phyloP scores from a whole-genome alignment of 2,113 vertebrate species.

The Scophthalmus maximus region DNA sequence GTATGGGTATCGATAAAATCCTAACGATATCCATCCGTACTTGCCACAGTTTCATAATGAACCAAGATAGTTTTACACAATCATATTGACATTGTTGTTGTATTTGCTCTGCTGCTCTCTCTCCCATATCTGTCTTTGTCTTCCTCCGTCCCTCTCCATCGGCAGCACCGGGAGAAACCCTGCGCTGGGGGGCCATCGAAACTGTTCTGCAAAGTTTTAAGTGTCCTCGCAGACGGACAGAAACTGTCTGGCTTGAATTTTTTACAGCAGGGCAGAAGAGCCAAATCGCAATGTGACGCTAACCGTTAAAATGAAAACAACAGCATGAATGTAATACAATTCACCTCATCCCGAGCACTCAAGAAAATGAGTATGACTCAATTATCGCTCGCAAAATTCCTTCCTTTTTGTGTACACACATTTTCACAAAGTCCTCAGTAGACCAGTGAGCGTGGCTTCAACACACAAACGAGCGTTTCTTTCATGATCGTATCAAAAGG shows the following conservation, averaged over 20 bases:
- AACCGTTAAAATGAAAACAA: conserved; percentile 1
- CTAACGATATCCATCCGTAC: too few relatives aligned
- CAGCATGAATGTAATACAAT: conserved; percentile 9
- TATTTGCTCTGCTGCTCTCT: too few relatives aligned
- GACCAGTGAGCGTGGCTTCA: not conserved
- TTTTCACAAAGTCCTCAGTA: not conserved
- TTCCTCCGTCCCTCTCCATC: too few relatives aligned
- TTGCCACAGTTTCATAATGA: too few relatives aligned
- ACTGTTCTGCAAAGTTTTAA: too few relatives aligned
- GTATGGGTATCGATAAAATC: too few relatives aligned
- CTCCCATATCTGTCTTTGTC: too few relatives aligned
- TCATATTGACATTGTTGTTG: too few relatives aligned
- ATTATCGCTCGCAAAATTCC: not conserved
- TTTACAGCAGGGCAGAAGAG: not conserved
- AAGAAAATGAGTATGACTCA: conserved; percentile 6
- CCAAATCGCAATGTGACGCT: not conserved
- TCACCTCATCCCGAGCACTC: not conserved
- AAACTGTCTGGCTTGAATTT: conserved; percentile 16
- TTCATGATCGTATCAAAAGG: conserved; percentile 1
- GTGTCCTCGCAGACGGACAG: conserved; percentile 21
- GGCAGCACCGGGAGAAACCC: too few relatives aligned
- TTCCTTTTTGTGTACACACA: not conserved
- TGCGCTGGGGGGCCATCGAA: too few relatives aligned
- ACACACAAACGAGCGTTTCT: not conserved
- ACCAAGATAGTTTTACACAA: too few relatives aligned